A percentile compares a stretch with the other conserved stretches of the same genome.
Evolutionary conservation across 2,888 invertebrate species (phyloP).

Genomic region (Plagodis dolabraria): DNA sequence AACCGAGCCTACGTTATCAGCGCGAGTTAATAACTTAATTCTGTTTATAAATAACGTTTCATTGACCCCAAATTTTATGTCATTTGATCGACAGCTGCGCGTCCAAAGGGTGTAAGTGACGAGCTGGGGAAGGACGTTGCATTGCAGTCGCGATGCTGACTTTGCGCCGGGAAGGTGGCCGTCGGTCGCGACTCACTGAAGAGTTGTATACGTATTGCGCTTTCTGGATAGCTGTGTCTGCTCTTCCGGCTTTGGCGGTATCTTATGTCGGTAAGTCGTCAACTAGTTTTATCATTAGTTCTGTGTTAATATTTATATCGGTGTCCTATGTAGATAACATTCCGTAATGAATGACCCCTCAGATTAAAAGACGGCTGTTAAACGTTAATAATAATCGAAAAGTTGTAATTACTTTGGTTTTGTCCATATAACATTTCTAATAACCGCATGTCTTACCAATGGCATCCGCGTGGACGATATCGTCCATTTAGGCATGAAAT

Average conservation of each 20-base stretch:
- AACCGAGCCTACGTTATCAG: slow-evolving; percentile 32
- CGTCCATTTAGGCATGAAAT: no score
- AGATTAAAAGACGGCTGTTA: no score
- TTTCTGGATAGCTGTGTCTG: slow-evolving; percentile 71
- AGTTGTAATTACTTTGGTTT: no score
- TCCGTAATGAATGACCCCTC: no score
- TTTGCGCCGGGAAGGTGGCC: slow-evolving; percentile 46
- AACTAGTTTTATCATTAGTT: not conserved
- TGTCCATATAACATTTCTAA: no score
- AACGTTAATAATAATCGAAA: no score
- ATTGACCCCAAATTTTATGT: slow-evolving; percentile 24
- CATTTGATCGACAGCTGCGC: slow-evolving; percentile 15
- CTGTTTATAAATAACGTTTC: slow-evolving; percentile 30
- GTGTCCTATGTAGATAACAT: not conserved
- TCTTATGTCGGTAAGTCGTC: slow-evolving; percentile 70
- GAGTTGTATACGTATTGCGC: slow-evolving; percentile 74
- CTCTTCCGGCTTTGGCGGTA: slow-evolving; percentile 68
- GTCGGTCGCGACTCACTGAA: slow-evolving; percentile 57
- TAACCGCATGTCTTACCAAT: no score
- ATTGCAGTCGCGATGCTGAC: slow-evolving; percentile 46
- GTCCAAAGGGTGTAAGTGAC: slow-evolving; percentile 24
- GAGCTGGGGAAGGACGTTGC: slow-evolving; percentile 19
- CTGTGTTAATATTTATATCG: not conserved
- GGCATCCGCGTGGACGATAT: no score
- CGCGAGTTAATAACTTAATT: slow-evolving; percentile 22